Percentiles rank a stretch among this genome's conserved stretches.
These are phyloP conservation scores for Podiceps cristatus DNA, from an alignment of 2,113 vertebrate species.

Conservation along the genomic window DNA sequence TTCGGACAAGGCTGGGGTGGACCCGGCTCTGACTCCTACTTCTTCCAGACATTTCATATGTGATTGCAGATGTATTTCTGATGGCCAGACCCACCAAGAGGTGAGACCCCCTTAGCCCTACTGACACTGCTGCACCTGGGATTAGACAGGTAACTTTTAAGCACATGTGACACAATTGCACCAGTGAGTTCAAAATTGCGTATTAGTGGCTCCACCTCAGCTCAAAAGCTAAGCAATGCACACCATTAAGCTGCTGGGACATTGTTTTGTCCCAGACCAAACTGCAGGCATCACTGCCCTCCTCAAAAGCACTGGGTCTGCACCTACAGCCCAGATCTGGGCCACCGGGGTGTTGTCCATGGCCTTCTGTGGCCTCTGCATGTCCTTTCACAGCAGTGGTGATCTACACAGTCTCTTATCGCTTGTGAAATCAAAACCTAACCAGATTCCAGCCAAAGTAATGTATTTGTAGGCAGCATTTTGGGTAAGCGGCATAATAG, in stretches of 20 bases:
- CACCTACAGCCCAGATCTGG: background rate
- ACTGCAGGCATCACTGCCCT: background rate
- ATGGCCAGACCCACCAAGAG: background rate
- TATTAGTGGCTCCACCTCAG: background rate
- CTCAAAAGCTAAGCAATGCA: background rate
- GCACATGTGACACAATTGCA: rapidly evolving
- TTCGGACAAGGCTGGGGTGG: background rate
- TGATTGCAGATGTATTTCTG: background rate
- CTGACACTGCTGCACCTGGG: background rate
- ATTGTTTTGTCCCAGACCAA: background rate
- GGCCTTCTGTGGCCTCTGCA: background rate
- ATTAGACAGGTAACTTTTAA: background rate
- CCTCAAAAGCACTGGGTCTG: background rate
- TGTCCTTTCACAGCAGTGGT: background rate
- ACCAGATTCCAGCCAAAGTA: background rate
- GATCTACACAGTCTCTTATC: background rate
- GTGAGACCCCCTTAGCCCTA: background rate
- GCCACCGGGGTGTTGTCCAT: rapidly evolving
- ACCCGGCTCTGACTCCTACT: background rate
- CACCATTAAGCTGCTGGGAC: background rate
- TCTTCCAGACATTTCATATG: background rate
- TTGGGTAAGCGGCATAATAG: background rate
- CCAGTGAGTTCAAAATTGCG: background rate
- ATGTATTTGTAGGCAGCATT: background rate
- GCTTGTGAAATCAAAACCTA: conserved; percentile 7